Conservation (phyloP, 2,113 vertebrate species). For the Sceloporus tristichus region DNA sequence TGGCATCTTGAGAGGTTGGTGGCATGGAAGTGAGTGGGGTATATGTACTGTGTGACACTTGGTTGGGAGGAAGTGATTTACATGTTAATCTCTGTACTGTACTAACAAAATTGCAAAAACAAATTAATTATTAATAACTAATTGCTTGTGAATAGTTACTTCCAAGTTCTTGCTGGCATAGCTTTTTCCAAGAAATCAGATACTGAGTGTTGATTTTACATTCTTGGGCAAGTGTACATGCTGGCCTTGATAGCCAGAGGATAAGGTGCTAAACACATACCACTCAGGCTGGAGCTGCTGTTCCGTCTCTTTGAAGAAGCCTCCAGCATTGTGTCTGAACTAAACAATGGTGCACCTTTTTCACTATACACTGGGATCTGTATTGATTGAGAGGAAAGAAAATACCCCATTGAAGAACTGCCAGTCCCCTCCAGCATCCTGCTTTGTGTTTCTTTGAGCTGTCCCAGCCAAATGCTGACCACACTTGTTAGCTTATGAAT, state of each 20-base stretch:
- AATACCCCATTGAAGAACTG: rapidly evolving
- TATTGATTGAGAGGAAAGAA: background rate
- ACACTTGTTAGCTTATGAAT: constrained; percentile 10
- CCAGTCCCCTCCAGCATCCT: rapidly evolving
- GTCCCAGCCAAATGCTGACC: background rate
- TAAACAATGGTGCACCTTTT: background rate
- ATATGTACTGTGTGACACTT: no score
- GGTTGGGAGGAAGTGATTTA: no score
- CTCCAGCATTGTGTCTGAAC: rapidly evolving
- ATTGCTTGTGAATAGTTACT: background rate
- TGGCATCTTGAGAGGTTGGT: no score
- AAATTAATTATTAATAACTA: no score
- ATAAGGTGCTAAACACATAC: constrained; percentile 34
- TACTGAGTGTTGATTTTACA: background rate
- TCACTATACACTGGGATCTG: background rate
- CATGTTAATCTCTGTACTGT: no score
- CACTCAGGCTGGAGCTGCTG: rapidly evolving
- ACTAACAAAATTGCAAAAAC: no score
- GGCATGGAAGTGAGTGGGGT: no score
- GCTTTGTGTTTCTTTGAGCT: constrained; percentile 21
- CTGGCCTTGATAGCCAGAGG: constrained; percentile 54
- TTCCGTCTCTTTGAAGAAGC: constrained; percentile 35
- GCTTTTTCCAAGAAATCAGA: background rate
- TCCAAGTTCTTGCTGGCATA: background rate
- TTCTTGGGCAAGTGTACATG: constrained; percentile 18